phyloP scores from a whole-genome alignment of 1,140 invertebrate species.

The Trypoxylus dichotomus region DNA sequence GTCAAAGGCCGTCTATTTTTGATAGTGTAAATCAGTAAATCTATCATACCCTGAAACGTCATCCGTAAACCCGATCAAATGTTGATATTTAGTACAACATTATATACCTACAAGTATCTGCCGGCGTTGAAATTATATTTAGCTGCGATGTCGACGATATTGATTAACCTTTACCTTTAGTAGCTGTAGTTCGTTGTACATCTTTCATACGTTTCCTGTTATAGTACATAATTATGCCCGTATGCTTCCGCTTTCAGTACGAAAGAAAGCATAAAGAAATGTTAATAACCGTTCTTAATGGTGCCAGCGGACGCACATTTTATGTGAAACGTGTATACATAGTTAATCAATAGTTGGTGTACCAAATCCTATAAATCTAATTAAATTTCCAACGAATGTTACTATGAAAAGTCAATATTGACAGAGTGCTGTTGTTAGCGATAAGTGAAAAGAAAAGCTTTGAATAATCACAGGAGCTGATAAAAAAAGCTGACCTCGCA shows the following conservation, averaged over 20 bases:
- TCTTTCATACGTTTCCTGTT: constrained; percentile 4
- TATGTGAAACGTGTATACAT: not conserved
- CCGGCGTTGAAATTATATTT: not conserved
- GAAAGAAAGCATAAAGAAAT: not conserved
- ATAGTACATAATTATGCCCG: not conserved
- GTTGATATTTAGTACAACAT: not conserved
- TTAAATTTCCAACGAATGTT: not conserved
- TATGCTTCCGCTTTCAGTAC: not conserved
- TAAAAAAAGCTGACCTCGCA: no score
- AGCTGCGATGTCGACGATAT: not conserved
- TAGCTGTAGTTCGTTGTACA: not conserved
- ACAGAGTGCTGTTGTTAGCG: no score
- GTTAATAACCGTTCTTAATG: not conserved
- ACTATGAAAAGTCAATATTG: no score
- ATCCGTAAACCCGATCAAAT: not conserved
- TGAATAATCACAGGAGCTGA: no score
- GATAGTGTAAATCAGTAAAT: not conserved
- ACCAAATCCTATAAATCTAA: not conserved
- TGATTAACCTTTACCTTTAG: not conserved
- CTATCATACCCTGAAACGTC: not conserved
- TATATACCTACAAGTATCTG: not conserved
- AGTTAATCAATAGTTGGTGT: not conserved
- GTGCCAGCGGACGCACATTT: not conserved
- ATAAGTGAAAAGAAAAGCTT: no score
- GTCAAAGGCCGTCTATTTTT: not conserved